These are phyloP conservation scores for Thyatira batis DNA, from an alignment of 2,888 invertebrate species.

Conservation along the genomic window DNA sequence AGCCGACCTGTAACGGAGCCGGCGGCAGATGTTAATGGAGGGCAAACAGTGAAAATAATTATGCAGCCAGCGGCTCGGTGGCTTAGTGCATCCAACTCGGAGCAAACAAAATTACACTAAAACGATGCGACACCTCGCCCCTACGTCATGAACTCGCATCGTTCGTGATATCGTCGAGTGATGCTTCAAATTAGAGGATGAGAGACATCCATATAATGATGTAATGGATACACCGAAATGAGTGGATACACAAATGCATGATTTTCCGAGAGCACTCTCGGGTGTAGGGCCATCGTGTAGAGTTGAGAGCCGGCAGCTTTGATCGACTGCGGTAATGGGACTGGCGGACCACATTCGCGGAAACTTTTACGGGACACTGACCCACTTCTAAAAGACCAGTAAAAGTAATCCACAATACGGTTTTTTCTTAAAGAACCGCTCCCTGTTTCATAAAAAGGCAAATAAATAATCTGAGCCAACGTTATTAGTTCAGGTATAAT, in stretches of 20 bases:
- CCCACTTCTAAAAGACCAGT: slow-evolving; percentile 65
- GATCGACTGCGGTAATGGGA: slow-evolving; percentile 64
- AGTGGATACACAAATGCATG: slow-evolving; percentile 53
- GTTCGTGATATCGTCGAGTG: slow-evolving; percentile 16
- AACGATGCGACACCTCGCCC: slow-evolving; percentile 15
- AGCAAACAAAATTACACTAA: slow-evolving; percentile 35
- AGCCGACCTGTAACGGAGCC: slow-evolving; percentile 33
- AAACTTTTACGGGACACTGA: slow-evolving; percentile 78
- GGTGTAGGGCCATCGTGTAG: slow-evolving; percentile 51
- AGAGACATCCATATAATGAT: slow-evolving; percentile 16
- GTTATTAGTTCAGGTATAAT: not conserved
- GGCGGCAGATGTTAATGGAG: slow-evolving; percentile 48
- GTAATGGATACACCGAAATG: slow-evolving; percentile 19
- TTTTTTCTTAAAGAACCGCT: slow-evolving; percentile 48
- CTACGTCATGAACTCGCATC: not conserved
- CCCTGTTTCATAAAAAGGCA: slow-evolving; percentile 26
- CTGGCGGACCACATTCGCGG: slow-evolving; percentile 64
- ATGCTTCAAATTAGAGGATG: slow-evolving; percentile 24
- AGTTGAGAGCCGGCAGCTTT: slow-evolving; percentile 59
- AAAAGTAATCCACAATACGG: slow-evolving; percentile 56
- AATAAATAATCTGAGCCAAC: not conserved
- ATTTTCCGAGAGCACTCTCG: slow-evolving; percentile 49
- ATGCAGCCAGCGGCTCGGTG: slow-evolving; percentile 37
- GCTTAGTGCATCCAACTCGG: slow-evolving; percentile 29
- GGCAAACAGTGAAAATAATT: slow-evolving; percentile 57